A percentile compares a stretch with the other conserved stretches of the same genome.
These are phyloP conservation scores for Lordiphosa fenestrarum DNA, from an alignment of 2,888 invertebrate species.

Conservation along the genomic window DNA sequence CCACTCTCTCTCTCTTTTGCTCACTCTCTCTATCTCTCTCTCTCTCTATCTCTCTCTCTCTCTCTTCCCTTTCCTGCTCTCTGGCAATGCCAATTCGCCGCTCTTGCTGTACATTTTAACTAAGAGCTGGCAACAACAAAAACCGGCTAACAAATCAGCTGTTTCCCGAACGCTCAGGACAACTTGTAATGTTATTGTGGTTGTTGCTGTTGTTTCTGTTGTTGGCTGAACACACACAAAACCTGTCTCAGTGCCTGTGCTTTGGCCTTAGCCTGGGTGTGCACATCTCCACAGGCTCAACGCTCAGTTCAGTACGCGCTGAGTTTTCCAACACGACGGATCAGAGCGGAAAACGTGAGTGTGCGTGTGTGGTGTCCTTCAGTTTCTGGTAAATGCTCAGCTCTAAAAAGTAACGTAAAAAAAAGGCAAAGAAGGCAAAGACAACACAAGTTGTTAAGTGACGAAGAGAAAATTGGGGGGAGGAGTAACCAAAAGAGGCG, in stretches of 20 bases:
- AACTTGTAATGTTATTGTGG: slow-evolving; percentile 16
- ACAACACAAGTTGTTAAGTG: slow-evolving; percentile 3
- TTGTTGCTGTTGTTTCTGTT: slow-evolving; percentile 15
- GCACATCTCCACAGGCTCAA: slow-evolving; percentile 19
- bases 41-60: slow-evolving; percentile 1
- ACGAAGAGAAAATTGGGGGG: not conserved
- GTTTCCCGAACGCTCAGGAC: slow-evolving; percentile 40
- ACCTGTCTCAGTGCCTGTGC: slow-evolving; percentile 26
- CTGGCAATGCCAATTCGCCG: slow-evolving; percentile 40
- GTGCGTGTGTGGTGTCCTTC: slow-evolving; percentile 14
- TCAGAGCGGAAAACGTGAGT: slow-evolving; percentile 11
- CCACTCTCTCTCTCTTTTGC: slow-evolving; percentile 4
- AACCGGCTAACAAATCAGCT: slow-evolving; percentile 62
- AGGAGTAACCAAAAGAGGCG: slow-evolving; percentile 6
- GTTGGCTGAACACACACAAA: slow-evolving; percentile 7
- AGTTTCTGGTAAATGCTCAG: slow-evolving; percentile 1
- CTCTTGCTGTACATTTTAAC: slow-evolving; percentile 13
- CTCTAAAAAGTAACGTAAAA: slow-evolving; percentile 26
- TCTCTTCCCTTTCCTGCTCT: not conserved
- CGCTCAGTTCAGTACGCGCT: slow-evolving; percentile 43
- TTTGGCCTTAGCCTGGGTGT: slow-evolving; percentile 20
- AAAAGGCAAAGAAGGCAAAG: slow-evolving; percentile 8
- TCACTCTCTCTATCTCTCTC: not conserved
- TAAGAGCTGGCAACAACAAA: slow-evolving; percentile 32
- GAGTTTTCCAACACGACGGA: slow-evolving; percentile 42